Evolutionary conservation across 2,888 invertebrate species (phyloP).

Genomic region (Scaptodrosophila latifasciaeformis): DNA sequence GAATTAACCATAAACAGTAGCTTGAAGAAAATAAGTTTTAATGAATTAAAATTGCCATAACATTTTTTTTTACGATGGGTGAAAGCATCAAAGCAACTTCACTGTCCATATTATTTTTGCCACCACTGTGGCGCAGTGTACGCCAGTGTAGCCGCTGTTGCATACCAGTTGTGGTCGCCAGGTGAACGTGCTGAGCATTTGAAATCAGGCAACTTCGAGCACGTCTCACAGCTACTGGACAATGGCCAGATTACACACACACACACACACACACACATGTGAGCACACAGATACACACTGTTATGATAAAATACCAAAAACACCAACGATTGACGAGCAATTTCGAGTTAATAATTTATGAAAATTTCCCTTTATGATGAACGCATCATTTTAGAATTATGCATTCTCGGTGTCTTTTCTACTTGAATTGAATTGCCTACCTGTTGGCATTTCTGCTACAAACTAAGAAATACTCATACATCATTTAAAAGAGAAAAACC

Average conservation of each 20-base stretch:
- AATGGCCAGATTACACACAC: no score
- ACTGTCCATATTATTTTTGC: slow-evolving; percentile 18
- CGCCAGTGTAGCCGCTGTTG: slow-evolving; percentile 4
- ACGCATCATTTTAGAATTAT: slow-evolving; percentile 36
- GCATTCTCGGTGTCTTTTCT: slow-evolving; percentile 37
- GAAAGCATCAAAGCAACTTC: neutral
- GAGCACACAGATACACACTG: slow-evolving; percentile 7
- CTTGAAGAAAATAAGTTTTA: no score
- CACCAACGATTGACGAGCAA: no score
- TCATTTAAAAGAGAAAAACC: slow-evolving; percentile 6
- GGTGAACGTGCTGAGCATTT: slow-evolving; percentile 46
- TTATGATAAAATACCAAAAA: slow-evolving; percentile 19
- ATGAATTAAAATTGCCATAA: neutral
- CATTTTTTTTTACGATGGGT: neutral
- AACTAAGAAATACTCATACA: no score
- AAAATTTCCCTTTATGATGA: slow-evolving; percentile 58
- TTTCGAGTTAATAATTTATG: slow-evolving; percentile 20
- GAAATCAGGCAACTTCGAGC: slow-evolving; percentile 29
- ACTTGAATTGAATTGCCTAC: slow-evolving; percentile 20
- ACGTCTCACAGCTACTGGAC: slow-evolving; percentile 32
- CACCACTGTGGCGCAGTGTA: slow-evolving; percentile 11
- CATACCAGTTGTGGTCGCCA: slow-evolving; percentile 9
- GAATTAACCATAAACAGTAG: neutral
- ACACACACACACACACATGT: no score
- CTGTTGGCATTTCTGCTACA: slow-evolving; percentile 43